Base-by-base conservation (phyloP, 2,888 invertebrate genomes). In the Chirona hameri region DNA sequence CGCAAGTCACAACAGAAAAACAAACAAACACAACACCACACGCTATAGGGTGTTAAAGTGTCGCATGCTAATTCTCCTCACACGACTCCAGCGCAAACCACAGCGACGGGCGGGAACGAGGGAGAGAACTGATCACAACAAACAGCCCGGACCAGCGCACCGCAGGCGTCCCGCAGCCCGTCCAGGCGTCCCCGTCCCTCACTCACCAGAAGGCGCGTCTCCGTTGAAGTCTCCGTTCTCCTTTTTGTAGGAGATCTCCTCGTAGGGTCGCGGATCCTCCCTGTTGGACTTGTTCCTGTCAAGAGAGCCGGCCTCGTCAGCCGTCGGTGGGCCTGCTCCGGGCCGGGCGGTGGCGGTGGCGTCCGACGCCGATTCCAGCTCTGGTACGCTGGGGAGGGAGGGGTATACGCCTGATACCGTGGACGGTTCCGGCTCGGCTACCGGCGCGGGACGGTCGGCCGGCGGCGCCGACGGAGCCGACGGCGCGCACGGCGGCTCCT, bases 241-340 rank as follows among this genome's bases (percentile, higher is more conserved):
- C 72, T 85, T 84, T 57, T 85, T 84, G 69, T 84, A 85, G 48
- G 84, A 83, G 27, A 85, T 85, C 79, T 85, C 85, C 57, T 85
- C 85, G 65, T 85, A 85, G 12, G 85, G 85, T 18, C 85, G 82
- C 46, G 84, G 84, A 21, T 82, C 83, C 52, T 85, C 85, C 60
- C 84, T 84, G 83, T 83, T 84, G 55, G 76, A 12, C 76, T 76
- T 76, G 76, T 76, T 76, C 76, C 76, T 76, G 76, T 76, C 76
- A 76, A 76, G 39, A 76, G 76, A 76, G 24, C 76, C 76, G 21
- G 9, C 24, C 15, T 3, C 46, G 31, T 76, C 76, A 76, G 76
- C 46, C 52, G 52, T 18, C 4, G 39, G 39, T 24, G 76, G 15
- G 72, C 4, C 31, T 27, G 27, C 65, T 29, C 9, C 72, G 15